phyloP scores from a whole-genome alignment of 2,888 invertebrate species.

The Nomada ferruginata region DNA sequence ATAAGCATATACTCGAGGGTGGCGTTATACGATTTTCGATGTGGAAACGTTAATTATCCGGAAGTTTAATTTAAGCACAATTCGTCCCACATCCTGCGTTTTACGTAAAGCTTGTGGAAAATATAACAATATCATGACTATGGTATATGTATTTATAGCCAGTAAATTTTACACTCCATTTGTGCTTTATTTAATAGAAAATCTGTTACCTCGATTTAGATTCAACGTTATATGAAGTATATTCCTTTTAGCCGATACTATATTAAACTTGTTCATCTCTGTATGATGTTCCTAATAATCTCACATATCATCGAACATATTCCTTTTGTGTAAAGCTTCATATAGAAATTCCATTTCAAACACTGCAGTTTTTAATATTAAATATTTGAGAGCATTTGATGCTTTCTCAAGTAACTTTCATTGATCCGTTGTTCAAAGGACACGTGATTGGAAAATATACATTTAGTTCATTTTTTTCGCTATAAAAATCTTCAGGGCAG shows the following conservation, averaged over 20 bases:
- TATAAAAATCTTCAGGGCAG: neutral
- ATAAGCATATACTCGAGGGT: neutral
- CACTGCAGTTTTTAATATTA: neutral
- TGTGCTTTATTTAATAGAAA: slow-evolving; percentile 9
- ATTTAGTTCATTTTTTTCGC: neutral
- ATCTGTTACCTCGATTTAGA: neutral
- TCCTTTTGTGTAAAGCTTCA: neutral
- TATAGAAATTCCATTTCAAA: too few relatives aligned
- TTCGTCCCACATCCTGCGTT: neutral
- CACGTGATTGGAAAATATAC: too few relatives aligned
- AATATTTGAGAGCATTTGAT: slow-evolving; percentile 1
- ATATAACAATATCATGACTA: slow-evolving; percentile 5
- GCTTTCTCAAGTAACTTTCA: neutral
- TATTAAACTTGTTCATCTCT: too few relatives aligned
- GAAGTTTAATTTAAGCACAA: slow-evolving; percentile 20
- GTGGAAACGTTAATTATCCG: slow-evolving; percentile 20
- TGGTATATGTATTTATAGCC: slow-evolving; percentile 7
- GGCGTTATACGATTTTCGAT: slow-evolving; percentile 10
- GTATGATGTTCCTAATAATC: too few relatives aligned
- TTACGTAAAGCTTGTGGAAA: neutral
- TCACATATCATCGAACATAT: neutral
- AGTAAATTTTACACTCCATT: neutral
- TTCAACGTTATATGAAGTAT: neutral
- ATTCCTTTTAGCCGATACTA: too few relatives aligned
- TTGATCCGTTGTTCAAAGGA: neutral